Conservation (phyloP, 2,113 vertebrate species). For the Seriola rivoliana region DNA sequence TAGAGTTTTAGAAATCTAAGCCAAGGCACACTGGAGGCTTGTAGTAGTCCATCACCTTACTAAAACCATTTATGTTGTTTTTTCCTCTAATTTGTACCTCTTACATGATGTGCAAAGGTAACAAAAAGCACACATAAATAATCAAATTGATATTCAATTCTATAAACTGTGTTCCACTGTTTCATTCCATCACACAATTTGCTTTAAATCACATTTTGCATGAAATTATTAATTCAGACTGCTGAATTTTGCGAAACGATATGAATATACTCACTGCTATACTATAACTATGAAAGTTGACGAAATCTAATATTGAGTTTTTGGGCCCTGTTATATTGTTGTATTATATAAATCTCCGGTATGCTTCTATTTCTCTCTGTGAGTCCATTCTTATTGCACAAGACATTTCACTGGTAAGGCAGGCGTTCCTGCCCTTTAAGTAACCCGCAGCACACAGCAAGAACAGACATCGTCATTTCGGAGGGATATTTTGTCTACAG, state of each 20-base stretch:
- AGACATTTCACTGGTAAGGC: slow-evolving; percentile 9
- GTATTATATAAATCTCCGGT: not conserved
- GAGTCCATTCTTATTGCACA: not conserved
- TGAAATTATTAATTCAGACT: not conserved
- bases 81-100: not conserved
- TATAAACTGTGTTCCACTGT: too few relatives aligned
- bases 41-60: not conserved
- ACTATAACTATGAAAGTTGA: not conserved
- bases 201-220: not conserved
- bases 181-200: not conserved
- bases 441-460: slow-evolving; percentile 20
- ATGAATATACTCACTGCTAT: not conserved
- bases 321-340: not conserved
- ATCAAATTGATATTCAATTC: too few relatives aligned
- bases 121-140: not conserved
- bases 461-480: slow-evolving; percentile 31
- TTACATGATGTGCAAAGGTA: not conserved
- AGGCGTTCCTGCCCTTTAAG: slow-evolving; percentile 34
- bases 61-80: not conserved
- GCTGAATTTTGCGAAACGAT: not conserved
- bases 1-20: not conserved
- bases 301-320: not conserved
- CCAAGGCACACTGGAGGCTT: not conserved
- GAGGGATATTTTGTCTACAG: slow-evolving; percentile 39
- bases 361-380: not conserved